Evolutionary conservation across 2,888 invertebrate genomes (phyloP), one percentile per base, ranked within the genome.

Genomic region (Drosophila melanocephala): DNA sequence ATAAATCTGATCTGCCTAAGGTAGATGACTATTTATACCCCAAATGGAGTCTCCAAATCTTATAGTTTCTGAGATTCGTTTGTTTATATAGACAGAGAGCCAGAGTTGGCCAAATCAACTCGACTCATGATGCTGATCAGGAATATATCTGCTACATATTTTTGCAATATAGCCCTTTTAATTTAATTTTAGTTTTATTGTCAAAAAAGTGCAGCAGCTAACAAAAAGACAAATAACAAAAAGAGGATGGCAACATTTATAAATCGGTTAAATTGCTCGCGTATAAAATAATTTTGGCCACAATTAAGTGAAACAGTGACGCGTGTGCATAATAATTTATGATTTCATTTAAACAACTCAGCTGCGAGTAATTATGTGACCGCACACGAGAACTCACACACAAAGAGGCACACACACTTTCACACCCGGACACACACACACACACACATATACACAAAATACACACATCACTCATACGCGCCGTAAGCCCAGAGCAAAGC

Each of bases 281-380:
- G 62, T 77, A 74, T 71, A 67, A 87, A 84, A 79, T 87, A 81
- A 26, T 26, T 85, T 87, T 87, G 75, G 73, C 75, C 81, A 76
- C 89, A 87, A 87, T 87, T 87, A 87, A 87, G 81, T 75, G 74
- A 75, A 73, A 79, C 72, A 56, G 56, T 67, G 71, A 70, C 52
- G 79, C 70, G 77, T 77, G 75, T 79, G 76, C 60, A 77, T 87
- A 47, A 77, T 89, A 87, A 87, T 86, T 89, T 87, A 87, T 89
- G 89, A 84, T 88, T 87, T 89, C 85, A 87, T 87, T 87, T 87
- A 79, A 84, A 77, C 75, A 85, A 77, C 84, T 87, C 77, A 87
- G 87, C 89, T 84, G 87, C 80, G 80, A 70, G 87, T 89, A 84
- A 86, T 86, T 86, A 86, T 81, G 87, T 75, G 74, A 57, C 70